A percentile compares a stretch with the other conserved stretches of the same genome.
phyloP scores from a whole-genome alignment of 2,888 invertebrate genomes.

The Microctonus aethiopoides region DNA sequence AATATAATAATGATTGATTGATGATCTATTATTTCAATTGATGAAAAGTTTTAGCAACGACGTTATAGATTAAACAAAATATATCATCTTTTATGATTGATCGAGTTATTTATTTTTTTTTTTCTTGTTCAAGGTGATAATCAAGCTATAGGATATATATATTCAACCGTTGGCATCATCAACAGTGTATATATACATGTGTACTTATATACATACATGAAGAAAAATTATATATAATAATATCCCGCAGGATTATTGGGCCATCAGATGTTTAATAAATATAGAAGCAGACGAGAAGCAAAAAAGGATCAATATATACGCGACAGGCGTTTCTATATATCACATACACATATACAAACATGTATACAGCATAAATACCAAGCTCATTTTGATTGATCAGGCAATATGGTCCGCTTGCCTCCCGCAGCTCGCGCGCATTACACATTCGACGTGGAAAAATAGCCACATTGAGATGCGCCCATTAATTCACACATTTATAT shows the following conservation, averaged over 20 bases:
- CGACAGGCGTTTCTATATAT: conserved; percentile 1
- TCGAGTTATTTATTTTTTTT: conserved; percentile 22
- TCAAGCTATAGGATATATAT: neutral
- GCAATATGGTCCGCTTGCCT: conserved; percentile 64
- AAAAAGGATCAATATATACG: conserved; percentile 24
- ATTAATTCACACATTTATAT: conserved; percentile 57
- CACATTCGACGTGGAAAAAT: conserved; percentile 64
- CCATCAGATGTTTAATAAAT: too few relatives aligned
- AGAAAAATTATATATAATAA: too few relatives aligned
- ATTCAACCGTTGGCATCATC: conserved; percentile 18
- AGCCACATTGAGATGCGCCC: conserved; percentile 66
- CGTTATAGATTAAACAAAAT: neutral
- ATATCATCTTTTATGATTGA: conserved; percentile 23
- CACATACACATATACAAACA: too few relatives aligned
- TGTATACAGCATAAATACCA: too few relatives aligned
- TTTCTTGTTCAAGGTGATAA: neutral
- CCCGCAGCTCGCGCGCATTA: conserved; percentile 63
- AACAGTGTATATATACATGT: too few relatives aligned
- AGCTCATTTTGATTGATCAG: conserved; percentile 64
- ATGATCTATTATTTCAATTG: neutral
- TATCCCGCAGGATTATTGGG: conserved; percentile 20
- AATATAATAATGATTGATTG: conserved; percentile 8
- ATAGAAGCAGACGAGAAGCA: neutral
- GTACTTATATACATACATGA: too few relatives aligned
- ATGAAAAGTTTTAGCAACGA: neutral